Conservation (phyloP, 2,113 vertebrate species). For the Typhlomys cinereus region DNA sequence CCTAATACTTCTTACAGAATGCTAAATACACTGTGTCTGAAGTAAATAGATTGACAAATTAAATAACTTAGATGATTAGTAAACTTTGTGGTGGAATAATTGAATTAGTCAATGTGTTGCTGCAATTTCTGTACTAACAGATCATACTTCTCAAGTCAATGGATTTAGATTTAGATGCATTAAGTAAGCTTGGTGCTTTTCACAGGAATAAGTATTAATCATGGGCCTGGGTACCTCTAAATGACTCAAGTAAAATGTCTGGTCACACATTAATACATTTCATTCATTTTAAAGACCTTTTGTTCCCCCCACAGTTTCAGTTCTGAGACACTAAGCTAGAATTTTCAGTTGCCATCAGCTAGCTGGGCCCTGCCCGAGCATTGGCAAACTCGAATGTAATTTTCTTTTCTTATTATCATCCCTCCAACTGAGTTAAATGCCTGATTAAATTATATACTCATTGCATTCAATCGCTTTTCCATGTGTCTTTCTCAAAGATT, state of each 20-base stretch:
- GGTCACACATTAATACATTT: neutral
- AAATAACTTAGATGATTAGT: neutral
- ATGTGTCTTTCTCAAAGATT: neutral
- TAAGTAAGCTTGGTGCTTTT: slow-evolving; percentile 8
- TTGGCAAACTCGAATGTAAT: neutral
- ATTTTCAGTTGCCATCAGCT: neutral
- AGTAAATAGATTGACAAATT: neutral
- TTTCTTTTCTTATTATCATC: slow-evolving; percentile 29
- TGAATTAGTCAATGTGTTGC: neutral
- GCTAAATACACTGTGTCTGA: neutral
- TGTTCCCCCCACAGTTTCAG: neutral
- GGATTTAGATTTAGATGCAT: neutral
- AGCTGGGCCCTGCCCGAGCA: neutral
- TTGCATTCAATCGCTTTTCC: neutral
- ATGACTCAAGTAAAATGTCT: slow-evolving; percentile 19
- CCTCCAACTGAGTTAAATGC: neutral
- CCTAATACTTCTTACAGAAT: neutral
- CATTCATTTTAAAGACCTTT: neutral
- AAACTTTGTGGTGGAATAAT: neutral
- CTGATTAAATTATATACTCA: neutral
- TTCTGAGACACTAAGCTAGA: neutral
- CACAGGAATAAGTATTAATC: slow-evolving; percentile 1
- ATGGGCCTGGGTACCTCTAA: neutral
- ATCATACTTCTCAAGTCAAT: neutral
- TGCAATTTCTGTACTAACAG: neutral